A percentile compares a stretch with the other conserved stretches of the same genome.
phyloP scores from a whole-genome alignment of 2,113 vertebrate genomes.

The Cryptomyrus ogoouensis region DNA sequence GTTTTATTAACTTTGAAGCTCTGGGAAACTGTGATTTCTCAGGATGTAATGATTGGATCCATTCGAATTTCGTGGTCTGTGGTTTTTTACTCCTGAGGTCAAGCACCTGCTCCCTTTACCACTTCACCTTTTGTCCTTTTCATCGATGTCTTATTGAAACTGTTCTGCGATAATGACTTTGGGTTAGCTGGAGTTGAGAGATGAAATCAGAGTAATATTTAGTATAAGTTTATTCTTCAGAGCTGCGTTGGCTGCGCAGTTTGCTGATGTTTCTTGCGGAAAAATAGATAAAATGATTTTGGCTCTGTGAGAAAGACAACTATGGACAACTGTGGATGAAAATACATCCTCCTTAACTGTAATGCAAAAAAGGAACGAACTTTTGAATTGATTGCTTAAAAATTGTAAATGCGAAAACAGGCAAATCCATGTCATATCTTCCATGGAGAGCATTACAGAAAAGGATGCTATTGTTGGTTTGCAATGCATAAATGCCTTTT shows the following conservation, averaged over 20 bases:
- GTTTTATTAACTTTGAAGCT: constrained; percentile 45
- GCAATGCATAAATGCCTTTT: background rate
- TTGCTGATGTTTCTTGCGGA: background rate
- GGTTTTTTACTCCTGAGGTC: background rate
- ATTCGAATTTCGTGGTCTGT: constrained; percentile 1
- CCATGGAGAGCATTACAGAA: background rate
- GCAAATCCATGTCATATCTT: background rate
- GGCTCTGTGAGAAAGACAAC: background rate
- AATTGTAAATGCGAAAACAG: background rate
- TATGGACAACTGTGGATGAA: background rate
- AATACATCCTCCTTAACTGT: background rate
- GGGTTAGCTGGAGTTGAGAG: background rate
- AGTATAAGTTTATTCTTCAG: background rate
- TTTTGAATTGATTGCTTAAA: background rate
- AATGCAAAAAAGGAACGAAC: background rate
- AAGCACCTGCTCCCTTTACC: background rate
- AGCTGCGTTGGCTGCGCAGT: background rate
- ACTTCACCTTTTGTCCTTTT: constrained; percentile 21
- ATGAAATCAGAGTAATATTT: background rate
- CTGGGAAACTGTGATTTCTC: constrained; percentile 38
- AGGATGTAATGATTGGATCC: constrained; percentile 31
- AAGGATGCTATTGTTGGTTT: background rate
- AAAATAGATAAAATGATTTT: background rate
- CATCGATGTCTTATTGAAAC: background rate
- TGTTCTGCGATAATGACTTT: background rate